These are phyloP conservation scores for Apamea epomidion DNA, from an alignment of 2,888 invertebrate species.

Conservation along the genomic window DNA sequence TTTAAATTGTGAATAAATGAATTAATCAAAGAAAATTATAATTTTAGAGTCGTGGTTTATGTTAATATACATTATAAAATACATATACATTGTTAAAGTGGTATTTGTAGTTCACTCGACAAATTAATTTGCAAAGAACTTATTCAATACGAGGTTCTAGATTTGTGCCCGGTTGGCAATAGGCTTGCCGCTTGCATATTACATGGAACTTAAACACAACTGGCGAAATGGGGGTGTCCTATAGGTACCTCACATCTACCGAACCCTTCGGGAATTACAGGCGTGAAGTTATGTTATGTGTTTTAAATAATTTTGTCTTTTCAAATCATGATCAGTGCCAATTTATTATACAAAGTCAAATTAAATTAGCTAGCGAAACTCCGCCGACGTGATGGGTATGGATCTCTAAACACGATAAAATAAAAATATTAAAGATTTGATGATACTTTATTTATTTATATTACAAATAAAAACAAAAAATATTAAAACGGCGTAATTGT, in stretches of 20 bases:
- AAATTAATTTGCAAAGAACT: background rate
- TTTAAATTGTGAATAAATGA: background rate
- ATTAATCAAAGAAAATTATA: background rate
- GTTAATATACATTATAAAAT: slow-evolving; percentile 2
- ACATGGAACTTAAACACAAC: background rate
- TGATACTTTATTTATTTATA: too few relatives aligned
- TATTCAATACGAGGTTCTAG: background rate
- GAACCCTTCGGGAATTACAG: background rate
- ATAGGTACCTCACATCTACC: background rate
- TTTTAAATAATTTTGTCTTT: background rate
- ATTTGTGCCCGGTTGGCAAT: background rate
- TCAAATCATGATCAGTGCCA: background rate
- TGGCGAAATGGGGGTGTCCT: background rate
- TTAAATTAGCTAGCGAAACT: background rate
- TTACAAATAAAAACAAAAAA: background rate
- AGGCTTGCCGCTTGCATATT: background rate
- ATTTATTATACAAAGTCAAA: background rate
- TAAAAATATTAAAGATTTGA: background rate
- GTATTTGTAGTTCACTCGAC: background rate
- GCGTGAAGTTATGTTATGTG: background rate
- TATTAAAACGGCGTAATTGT: background rate
- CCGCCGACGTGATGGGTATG: background rate
- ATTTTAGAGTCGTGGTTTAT: background rate
- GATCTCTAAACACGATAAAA: background rate
- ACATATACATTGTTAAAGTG: background rate